These are phyloP conservation scores for Trachops cirrhosus DNA, from an alignment of 2,797 vertebrate species.

Conservation along the genomic window DNA sequence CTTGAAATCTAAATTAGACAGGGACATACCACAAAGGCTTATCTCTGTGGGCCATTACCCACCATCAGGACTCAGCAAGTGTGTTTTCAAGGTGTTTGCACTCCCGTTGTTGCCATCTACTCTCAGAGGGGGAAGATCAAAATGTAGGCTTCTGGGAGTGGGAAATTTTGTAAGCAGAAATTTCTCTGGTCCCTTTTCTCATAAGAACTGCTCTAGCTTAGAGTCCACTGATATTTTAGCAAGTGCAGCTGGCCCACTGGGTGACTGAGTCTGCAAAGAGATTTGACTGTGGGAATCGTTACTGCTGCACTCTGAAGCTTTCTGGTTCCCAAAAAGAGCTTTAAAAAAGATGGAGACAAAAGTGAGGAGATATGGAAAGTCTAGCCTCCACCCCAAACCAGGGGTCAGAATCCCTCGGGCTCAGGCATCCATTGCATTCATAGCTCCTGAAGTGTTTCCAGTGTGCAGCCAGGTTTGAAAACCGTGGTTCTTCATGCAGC, in stretches of 20 bases:
- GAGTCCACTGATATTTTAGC: background rate
- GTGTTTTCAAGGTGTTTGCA: background rate
- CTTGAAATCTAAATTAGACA: background rate
- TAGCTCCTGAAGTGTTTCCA: background rate
- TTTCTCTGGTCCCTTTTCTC: constrained; percentile 8
- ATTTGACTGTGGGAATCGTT: background rate
- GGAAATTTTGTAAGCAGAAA: background rate
- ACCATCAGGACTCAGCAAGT: background rate
- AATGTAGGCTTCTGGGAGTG: background rate
- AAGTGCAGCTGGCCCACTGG: background rate
- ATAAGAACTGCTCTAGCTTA: background rate
- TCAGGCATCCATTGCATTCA: background rate
- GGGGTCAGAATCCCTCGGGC: background rate
- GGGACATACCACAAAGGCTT: background rate
- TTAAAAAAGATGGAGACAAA: background rate
- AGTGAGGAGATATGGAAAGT: background rate
- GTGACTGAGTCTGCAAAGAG: background rate
- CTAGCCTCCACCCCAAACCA: background rate
- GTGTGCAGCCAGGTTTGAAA: background rate
- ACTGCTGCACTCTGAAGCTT: background rate
- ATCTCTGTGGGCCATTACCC: background rate
- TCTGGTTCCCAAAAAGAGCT: background rate
- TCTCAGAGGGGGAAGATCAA: background rate
- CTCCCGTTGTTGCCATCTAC: background rate
- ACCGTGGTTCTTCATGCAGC: background rate